A percentile compares a stretch with the other conserved stretches of the same genome.
Evolutionary conservation across 1,140 invertebrate species (phyloP).

Genomic region (Orchestia grillus): DNA sequence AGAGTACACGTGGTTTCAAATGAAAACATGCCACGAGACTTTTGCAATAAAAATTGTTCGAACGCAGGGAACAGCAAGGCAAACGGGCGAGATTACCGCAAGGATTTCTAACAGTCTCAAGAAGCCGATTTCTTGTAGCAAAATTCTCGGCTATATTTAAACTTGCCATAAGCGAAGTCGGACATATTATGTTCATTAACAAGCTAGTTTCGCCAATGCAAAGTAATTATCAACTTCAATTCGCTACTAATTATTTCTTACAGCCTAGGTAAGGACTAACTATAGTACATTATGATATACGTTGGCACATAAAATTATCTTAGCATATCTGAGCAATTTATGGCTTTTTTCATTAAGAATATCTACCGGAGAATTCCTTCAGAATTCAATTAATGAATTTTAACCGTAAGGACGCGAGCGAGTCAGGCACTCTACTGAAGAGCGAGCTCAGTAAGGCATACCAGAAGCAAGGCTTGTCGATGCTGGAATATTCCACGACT

Average conservation of each 20-base stretch:
- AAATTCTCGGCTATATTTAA: neutral
- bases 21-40: neutral
- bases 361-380: neutral
- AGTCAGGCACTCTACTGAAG: neutral
- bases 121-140: neutral
- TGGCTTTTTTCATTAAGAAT: neutral
- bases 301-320: slow-evolving; percentile 32
- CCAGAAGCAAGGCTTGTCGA: no score
- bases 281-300: neutral
- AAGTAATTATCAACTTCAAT: neutral
- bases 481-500: no score
- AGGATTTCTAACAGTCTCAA: neutral
- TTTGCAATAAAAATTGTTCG: neutral
- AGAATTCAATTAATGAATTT: neutral
- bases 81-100: no score
- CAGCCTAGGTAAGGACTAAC: neutral
- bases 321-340: slow-evolving; percentile 17
- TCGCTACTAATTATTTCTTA: neutral
- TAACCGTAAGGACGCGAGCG: neutral
- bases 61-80: no score
- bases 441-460: neutral
- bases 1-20: neutral
- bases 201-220: neutral
- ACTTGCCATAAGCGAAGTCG: neutral
- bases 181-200: neutral